Evolutionary conservation across 2,888 invertebrate species (phyloP), one percentile per base, ranked within the genome.

Genomic region (Papilio protenor): DNA sequence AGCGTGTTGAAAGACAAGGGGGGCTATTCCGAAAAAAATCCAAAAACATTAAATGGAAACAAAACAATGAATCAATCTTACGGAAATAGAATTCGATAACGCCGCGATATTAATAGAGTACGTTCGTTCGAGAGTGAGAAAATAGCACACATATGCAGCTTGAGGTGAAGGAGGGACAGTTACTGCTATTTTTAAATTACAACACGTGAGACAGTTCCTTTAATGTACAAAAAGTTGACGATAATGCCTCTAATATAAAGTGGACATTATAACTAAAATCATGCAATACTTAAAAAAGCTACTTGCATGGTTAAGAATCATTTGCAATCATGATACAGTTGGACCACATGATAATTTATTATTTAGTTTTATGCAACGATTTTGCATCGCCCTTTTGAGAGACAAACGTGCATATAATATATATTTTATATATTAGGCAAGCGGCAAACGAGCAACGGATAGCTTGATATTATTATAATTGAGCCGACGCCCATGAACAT

Each of bases 51-150:
- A 52, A 73, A 77, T 66, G 69, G 74, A 73, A 74, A 77, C 71
- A 71, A 75, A 77, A 77, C 74, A 75, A 77, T 74, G 77, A 79
- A 80, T 80, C 79, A 80, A 80, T 76, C 78, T 78, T 33, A 55
- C 79, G 45, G 73, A 79, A 80, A 80, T 80, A 80, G 79, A 79
- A 76, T 73, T 73, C 77, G 70, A 79, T 78, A 75, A 77, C 73
- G 77, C 71, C 75, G 75, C 18, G 75, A 45, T 78, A 78, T 77
- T 77, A 77, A 79, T 80, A 80, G 77, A 76, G 72, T 70, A 75
- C 74, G 76, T 74, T 79, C 49, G 40, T 16, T 69, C 74, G 61
- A 14, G 61, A 71, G 52, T 59, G 52, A 75, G 77, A 71, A 77
- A 77, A 77, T 77, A 77, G 77, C 57, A 49, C 75, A 52, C 73